These are phyloP conservation scores for Crepidodera aurea DNA, from an alignment of 2,888 invertebrate genomes.

Conservation along the genomic window DNA sequence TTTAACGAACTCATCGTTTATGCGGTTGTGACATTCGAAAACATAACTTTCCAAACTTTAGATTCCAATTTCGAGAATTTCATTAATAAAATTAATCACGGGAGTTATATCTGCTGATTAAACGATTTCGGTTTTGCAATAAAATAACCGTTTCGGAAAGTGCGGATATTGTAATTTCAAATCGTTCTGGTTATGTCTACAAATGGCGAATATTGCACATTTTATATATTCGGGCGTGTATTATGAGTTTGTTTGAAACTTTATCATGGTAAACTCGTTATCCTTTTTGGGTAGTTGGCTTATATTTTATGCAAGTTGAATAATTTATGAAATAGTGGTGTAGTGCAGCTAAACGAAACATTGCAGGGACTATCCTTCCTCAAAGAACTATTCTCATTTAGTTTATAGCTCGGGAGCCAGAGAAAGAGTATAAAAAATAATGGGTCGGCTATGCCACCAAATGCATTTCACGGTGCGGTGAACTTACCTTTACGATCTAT, in stretches of 20 bases:
- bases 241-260: neutral
- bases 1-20: neutral
- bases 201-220: neutral
- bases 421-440: no score
- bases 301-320: no score
- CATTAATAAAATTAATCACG: neutral
- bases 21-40: neutral
- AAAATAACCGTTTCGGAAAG: neutral
- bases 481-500: no score
- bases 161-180: neutral
- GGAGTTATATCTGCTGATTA: neutral
- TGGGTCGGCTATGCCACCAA: no score
- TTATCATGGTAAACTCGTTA: neutral
- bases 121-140: neutral
- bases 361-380: no score
- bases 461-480: no score
- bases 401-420: no score
- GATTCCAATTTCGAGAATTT: neutral
- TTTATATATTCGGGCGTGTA: neutral
- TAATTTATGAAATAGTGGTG: no score
- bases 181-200: neutral
- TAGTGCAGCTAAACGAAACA: no score
- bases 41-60: neutral
- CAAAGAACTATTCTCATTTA: no score
- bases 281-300: neutral